Conservation (phyloP, 2,888 invertebrate genomes). For the Atrina japonica region DNA sequence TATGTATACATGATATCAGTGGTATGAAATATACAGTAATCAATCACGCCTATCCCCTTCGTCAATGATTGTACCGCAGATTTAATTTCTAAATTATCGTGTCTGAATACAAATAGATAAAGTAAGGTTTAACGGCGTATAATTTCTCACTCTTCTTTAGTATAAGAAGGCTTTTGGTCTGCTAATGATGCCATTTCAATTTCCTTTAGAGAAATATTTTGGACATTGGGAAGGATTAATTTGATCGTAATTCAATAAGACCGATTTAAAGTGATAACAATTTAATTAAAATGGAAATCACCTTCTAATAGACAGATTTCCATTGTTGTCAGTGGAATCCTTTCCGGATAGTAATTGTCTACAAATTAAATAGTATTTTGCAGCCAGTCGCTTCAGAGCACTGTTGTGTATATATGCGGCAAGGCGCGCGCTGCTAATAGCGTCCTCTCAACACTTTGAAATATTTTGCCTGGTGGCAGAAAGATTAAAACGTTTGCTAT, state of each 20-base stretch:
- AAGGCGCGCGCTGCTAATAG: constrained; percentile 30
- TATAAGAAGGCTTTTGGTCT: constrained; percentile 21
- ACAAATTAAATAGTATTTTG: constrained; percentile 47
- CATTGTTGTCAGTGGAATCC: constrained; percentile 38
- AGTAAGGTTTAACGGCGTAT: too few species aligned
- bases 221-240: constrained; percentile 33
- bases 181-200: constrained; percentile 45
- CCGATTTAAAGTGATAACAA: constrained; percentile 49
- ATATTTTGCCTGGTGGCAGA: constrained; percentile 41
- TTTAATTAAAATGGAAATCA: constrained; percentile 52
- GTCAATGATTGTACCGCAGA: too few species aligned
- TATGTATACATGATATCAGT: too few species aligned
- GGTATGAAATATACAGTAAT: too few species aligned
- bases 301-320: constrained; percentile 35
- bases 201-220: constrained; percentile 46
- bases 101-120: too few species aligned
- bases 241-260: constrained; percentile 46
- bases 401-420: background rate
- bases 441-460: constrained; percentile 35
- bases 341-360: constrained; percentile 42
- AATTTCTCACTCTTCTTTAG: background rate
- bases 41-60: too few species aligned
- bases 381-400: background rate
- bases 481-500: constrained; percentile 45
- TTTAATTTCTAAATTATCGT: too few species aligned